Conservation (phyloP, 2,888 invertebrate species). For the Melikaiella ostensackeni region DNA sequence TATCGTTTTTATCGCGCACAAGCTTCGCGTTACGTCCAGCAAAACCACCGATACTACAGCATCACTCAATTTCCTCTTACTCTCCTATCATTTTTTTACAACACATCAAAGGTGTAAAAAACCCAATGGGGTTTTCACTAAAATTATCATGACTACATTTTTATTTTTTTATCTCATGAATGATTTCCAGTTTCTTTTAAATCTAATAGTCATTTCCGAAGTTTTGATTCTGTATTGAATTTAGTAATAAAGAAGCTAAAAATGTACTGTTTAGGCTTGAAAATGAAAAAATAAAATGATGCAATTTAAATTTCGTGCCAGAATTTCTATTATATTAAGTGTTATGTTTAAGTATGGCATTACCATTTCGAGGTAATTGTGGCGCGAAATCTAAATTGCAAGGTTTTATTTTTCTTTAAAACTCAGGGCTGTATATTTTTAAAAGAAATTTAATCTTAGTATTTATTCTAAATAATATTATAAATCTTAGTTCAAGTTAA, state of each 20-base stretch:
- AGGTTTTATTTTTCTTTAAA: neutral
- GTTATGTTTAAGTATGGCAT: too few relatives aligned
- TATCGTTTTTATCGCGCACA: conserved; percentile 73
- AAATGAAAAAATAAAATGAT: too few relatives aligned
- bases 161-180: neutral
- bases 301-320: too few relatives aligned
- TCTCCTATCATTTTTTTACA: neutral
- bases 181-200: too few relatives aligned
- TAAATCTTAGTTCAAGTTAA: too few relatives aligned
- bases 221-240: too few relatives aligned
- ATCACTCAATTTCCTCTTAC: neutral
- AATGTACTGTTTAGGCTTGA: too few relatives aligned
- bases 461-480: too few relatives aligned
- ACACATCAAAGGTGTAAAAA: neutral
- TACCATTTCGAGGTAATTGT: too few relatives aligned
- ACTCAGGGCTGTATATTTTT: neutral
- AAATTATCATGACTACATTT: neutral
- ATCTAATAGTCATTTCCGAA: too few relatives aligned
- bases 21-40: conserved; percentile 66
- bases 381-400: neutral
- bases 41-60: neutral
- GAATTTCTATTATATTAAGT: too few relatives aligned
- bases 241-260: too few relatives aligned
- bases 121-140: neutral
- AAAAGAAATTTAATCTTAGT: neutral